A percentile compares a stretch with the other conserved stretches of the same genome.
Evolutionary conservation across 2,113 vertebrate genomes (phyloP).

Genomic region (Cygnus atratus): DNA sequence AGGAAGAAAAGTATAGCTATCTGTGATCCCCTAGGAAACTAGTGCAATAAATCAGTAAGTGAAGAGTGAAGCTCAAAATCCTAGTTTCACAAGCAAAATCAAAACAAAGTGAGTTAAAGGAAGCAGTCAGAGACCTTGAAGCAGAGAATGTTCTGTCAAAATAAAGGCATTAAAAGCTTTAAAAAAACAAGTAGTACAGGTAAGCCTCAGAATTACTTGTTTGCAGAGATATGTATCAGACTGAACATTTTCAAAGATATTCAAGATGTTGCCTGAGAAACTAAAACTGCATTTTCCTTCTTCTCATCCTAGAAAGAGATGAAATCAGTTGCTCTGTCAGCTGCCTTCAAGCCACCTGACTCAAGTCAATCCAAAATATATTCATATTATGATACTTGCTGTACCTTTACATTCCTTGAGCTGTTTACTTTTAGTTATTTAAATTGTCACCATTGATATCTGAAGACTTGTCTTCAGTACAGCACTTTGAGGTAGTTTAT

Average conservation of each 20-base stretch:
- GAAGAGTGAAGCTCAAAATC: slow-evolving; percentile 6
- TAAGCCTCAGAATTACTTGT: not conserved
- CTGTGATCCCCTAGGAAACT: slow-evolving; percentile 2
- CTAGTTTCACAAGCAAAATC: not conserved
- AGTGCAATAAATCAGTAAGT: slow-evolving; percentile 1
- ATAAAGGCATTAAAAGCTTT: not conserved
- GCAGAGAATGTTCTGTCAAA: slow-evolving; percentile 3
- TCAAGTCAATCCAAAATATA: not conserved
- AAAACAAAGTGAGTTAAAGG: not conserved
- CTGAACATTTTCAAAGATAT: not conserved
- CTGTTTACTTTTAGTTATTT: not conserved
- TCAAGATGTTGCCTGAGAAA: not conserved
- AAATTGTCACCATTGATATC: not conserved
- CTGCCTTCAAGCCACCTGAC: not conserved
- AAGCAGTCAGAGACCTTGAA: not conserved
- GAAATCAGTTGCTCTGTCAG: not conserved
- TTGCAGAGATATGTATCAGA: not conserved
- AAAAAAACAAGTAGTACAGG: not conserved
- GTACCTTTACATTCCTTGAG: not conserved
- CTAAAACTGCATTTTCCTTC: not conserved
- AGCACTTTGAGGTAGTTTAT: not conserved
- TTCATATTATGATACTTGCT: not conserved
- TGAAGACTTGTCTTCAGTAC: not conserved
- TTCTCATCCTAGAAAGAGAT: not conserved
- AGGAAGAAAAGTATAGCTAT: not conserved